A percentile compares a stretch with the other conserved stretches of the same genome.
Conservation (phyloP, 2,797 vertebrate genomes). For the Sebastiscus tertius region DNA sequence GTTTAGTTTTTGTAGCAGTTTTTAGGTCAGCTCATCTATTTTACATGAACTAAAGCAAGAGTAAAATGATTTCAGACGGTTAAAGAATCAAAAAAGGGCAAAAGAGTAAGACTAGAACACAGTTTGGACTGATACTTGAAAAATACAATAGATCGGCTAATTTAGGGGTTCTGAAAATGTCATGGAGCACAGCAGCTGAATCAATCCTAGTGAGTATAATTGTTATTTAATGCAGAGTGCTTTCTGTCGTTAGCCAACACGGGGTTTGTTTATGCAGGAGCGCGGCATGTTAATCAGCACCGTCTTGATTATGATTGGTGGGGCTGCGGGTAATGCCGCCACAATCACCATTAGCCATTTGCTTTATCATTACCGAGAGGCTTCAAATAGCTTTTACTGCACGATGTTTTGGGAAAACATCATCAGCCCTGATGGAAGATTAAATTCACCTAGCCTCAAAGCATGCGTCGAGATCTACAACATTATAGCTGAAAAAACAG, state of each 20-base stretch:
- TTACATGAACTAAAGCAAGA: not conserved
- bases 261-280: conserved; percentile 66
- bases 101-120: not conserved
- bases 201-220: conserved; percentile 59
- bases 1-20: not conserved
- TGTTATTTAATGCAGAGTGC: conserved; percentile 60
- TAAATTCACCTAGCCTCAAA: conserved; percentile 41
- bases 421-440: conserved; percentile 61
- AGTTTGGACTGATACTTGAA: not conserved
- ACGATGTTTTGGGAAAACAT: conserved; percentile 54
- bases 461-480: conserved; percentile 12
- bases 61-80: not conserved
- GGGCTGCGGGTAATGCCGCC: conserved; percentile 53
- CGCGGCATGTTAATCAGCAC: conserved; percentile 69
- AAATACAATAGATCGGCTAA: not conserved
- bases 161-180: conserved; percentile 36
- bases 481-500: conserved; percentile 36
- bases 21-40: not conserved
- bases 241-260: conserved; percentile 57
- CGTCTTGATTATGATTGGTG: conserved; percentile 77
- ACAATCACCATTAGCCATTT: conserved; percentile 67
- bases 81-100: not conserved
- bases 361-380: conserved; percentile 61
- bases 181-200: conserved; percentile 42
- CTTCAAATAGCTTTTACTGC: conserved; percentile 52